Evolutionary conservation across 2,888 invertebrate genomes (phyloP).

Genomic region (Coremacera marginata): DNA sequence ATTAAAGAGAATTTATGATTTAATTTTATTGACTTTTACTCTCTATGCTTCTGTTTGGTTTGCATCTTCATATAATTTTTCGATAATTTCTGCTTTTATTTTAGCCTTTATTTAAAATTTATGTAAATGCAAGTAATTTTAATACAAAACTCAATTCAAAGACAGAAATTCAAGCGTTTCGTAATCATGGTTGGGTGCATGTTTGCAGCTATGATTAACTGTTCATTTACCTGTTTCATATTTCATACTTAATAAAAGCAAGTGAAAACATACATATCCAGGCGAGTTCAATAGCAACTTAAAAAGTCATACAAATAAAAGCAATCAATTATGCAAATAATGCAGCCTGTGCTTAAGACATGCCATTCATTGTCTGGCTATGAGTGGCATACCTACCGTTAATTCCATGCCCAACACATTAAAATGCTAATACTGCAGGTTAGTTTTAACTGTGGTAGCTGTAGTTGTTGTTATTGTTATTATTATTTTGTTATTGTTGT

Average conservation of each 20-base stretch:
- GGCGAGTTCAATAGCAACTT: constrained; percentile 9
- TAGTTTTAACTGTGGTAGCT: background rate
- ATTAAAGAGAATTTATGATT: no score
- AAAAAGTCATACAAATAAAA: background rate
- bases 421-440: constrained; percentile 17
- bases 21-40: no score
- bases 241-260: background rate
- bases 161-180: background rate
- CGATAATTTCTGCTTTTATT: no score
- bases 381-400: background rate
- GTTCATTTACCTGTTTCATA: background rate
- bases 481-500: background rate
- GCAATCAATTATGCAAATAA: constrained; percentile 28
- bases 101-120: background rate
- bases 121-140: background rate
- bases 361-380: constrained; percentile 5
- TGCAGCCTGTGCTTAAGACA: background rate
- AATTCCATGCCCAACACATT: constrained; percentile 5
- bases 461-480: constrained; percentile 4
- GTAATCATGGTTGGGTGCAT: constrained; percentile 1
- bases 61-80: no score
- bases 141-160: background rate
- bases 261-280: background rate
- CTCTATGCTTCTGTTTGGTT: no score
- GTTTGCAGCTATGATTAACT: background rate